Percentiles rank a stretch among this genome's conserved stretches.
phyloP scores from a whole-genome alignment of 2,888 invertebrate species.

The Eristalis intricaria region DNA sequence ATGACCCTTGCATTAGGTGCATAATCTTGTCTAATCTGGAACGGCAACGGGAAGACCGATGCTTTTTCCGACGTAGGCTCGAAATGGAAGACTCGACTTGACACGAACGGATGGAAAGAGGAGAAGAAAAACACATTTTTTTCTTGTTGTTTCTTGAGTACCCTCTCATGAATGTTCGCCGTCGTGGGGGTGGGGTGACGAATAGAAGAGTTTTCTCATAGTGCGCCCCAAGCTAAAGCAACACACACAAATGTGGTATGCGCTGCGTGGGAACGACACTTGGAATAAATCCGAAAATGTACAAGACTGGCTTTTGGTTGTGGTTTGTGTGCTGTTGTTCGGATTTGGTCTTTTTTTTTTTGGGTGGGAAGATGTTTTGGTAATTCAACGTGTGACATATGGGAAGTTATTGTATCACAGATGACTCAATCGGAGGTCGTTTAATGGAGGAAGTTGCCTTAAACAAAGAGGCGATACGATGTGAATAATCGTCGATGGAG shows the following conservation, averaged over 20 bases:
- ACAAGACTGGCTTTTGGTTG: background rate
- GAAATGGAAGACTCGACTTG: too few relatives aligned
- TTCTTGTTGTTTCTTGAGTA: conserved; percentile 1
- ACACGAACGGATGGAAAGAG: background rate
- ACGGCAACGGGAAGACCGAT: conserved; percentile 6
- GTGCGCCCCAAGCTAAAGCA: conserved; percentile 1
- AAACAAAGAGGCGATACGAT: background rate
- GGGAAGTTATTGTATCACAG: conserved; percentile 23
- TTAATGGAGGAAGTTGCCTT: conserved; percentile 52
- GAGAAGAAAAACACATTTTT: conserved; percentile 6
- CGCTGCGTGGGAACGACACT: conserved; percentile 59
- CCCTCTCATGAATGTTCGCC: background rate
- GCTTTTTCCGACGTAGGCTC: background rate
- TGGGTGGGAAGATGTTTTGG: conserved; percentile 59
- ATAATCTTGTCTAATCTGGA: conserved; percentile 53
- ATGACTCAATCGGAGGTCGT: conserved; percentile 34
- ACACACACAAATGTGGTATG: conserved; percentile 45
- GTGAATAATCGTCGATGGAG: background rate
- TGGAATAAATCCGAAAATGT: conserved; percentile 27
- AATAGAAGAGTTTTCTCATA: conserved; percentile 27
- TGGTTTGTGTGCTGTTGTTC: background rate
- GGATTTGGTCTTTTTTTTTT: background rate
- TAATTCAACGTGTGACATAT: conserved; percentile 47
- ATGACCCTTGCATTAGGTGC: conserved; percentile 53
- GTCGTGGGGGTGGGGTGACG: conserved; percentile 33